Evolutionary conservation across 2,888 invertebrate genomes (phyloP).

Genomic region (Patella ulyssiponensis): DNA sequence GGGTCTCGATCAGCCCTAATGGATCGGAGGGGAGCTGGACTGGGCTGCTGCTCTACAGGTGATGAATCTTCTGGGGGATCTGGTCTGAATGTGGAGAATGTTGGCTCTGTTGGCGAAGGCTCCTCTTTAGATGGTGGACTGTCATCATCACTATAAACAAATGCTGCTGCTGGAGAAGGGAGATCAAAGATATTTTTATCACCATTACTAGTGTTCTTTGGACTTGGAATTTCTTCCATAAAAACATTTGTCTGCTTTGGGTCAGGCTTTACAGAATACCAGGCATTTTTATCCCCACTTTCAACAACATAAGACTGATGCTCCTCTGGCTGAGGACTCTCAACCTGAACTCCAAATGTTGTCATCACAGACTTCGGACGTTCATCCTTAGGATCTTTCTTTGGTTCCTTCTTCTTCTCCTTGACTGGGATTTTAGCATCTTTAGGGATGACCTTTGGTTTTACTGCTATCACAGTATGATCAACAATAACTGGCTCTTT

Average conservation of each 20-base stretch:
- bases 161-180: slow-evolving; percentile 53
- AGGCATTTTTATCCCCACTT: slow-evolving; percentile 25
- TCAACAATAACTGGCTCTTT: not conserved
- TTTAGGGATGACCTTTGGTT: slow-evolving; percentile 25
- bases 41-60: not conserved
- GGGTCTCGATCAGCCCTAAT: slow-evolving; percentile 17
- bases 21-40: slow-evolving; percentile 10
- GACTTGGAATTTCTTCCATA: slow-evolving; percentile 7
- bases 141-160: slow-evolving; percentile 44
- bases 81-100: slow-evolving; percentile 44
- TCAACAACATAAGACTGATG: not conserved
- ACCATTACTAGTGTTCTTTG: not conserved
- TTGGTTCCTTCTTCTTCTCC: slow-evolving; percentile 19
- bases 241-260: slow-evolving; percentile 20
- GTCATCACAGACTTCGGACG: not conserved
- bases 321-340: not conserved
- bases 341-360: not conserved
- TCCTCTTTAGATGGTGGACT: slow-evolving; percentile 39
- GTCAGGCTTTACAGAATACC: slow-evolving; percentile 24
- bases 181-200: slow-evolving; percentile 34
- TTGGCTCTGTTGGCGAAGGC: slow-evolving; percentile 24
- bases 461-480: slow-evolving; percentile 23
- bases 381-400: slow-evolving; percentile 13
- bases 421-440: slow-evolving; percentile 26
- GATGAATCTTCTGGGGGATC: slow-evolving; percentile 23